Evolutionary conservation across 2,888 invertebrate species (phyloP), one percentile per base, ranked within the genome.

Genomic region (Gastrophysa polygoni): DNA sequence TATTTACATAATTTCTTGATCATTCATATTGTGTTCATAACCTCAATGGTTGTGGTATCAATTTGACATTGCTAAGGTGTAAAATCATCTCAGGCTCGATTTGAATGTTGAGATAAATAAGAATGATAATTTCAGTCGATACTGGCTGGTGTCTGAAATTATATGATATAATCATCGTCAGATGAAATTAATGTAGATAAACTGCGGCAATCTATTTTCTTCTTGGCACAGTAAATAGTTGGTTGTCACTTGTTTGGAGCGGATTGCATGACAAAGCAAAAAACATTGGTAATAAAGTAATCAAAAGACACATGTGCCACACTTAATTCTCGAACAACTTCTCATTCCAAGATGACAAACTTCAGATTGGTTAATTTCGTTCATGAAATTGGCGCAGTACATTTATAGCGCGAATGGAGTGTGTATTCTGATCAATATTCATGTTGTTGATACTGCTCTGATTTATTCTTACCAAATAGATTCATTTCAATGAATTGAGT

Each of bases 301-400:
- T 72, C 69, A 68, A 66, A 68, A 68, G 71, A 72, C 72, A 73
- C 73, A 73, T 72, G 72, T 73, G 73, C 66, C 66, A 56, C 60
- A 62, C 70, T 68, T 71, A 69, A 70, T 71, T 71, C 68, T 43
- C 67, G 60, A 67, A 70, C 61, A 56, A 57, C 64, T 66, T 63
- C 54, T 68, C 61, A 66, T 59, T 63, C 57, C 59, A 29, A 58
- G 51, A 64, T 62, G 66, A 59, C 59, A 62, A 64, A 63, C 21
- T 21, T 11, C 16, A 17, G 43, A 29, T 54, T 44, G 38, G 14
- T 8, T 28, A 10, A 14, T 29, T 49, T 4, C 34, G 18, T 20
- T 29, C n/a, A 20, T 38, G 16, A 11, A n/a, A 52, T 52, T 38
- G n/a, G n/a, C 2, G 14, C 3, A 38, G 38, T 38, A 14, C 2